phyloP scores from a whole-genome alignment of 2,113 vertebrate species.

The Antechinus stuartii region DNA sequence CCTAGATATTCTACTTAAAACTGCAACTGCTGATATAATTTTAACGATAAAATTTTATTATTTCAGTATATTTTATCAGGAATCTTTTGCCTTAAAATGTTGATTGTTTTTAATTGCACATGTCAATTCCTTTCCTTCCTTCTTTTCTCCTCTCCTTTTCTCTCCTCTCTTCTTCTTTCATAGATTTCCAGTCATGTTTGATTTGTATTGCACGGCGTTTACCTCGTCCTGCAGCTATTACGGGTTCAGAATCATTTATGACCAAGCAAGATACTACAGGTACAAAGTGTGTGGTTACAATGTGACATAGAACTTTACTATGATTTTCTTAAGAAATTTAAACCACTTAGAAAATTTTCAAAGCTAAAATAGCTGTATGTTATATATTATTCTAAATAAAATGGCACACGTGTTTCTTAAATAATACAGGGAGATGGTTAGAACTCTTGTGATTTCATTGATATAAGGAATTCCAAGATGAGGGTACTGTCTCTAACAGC shows the following conservation, averaged over 20 bases:
- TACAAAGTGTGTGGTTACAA: constrained; percentile 70
- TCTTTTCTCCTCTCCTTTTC: background rate
- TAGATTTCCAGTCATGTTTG: constrained; percentile 95
- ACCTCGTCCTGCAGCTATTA: constrained; percentile 87
- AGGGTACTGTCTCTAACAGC: background rate
- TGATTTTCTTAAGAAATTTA: background rate
- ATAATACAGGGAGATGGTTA: background rate
- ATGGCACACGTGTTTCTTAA: background rate
- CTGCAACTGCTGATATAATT: background rate
- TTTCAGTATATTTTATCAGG: background rate
- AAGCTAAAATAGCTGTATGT: background rate
- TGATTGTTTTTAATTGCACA: background rate
- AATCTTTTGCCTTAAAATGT: background rate
- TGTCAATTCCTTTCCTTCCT: constrained; percentile 18
- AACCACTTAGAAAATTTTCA: background rate
- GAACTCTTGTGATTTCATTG: background rate
- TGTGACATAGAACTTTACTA: background rate
- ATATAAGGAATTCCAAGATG: background rate
- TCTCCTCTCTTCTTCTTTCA: constrained; percentile 20
- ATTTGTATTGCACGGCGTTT: constrained; percentile 94
- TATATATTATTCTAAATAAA: background rate
- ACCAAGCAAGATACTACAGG: constrained; percentile 98
- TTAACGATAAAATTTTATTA: background rate
- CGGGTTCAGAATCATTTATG: constrained; percentile 93
- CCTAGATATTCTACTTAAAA: constrained; percentile 12